phyloP scores from a whole-genome alignment of 2,888 invertebrate genomes.

The Thecophora atra region DNA sequence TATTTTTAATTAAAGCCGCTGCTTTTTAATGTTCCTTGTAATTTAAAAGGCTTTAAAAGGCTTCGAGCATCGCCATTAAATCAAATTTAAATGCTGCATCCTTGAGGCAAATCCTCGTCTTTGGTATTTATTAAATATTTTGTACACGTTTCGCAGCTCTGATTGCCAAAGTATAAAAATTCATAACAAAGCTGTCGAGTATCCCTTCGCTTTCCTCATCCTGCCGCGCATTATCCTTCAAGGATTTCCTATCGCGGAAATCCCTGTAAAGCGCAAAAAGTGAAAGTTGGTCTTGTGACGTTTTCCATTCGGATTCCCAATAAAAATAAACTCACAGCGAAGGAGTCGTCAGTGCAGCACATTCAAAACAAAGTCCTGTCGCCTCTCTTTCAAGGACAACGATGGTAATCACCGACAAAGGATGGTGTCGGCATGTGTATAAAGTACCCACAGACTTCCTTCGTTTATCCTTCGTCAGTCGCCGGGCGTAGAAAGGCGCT shows the following conservation, averaged over 20 bases:
- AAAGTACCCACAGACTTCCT: background rate
- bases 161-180: background rate
- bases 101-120: no score
- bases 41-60: background rate
- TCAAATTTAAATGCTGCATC: no score
- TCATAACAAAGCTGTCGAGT: background rate
- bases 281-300: slow-evolving; percentile 31
- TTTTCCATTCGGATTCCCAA: slow-evolving; percentile 26
- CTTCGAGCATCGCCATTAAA: no score
- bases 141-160: background rate
- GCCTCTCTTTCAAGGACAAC: slow-evolving; percentile 25
- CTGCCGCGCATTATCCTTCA: background rate
- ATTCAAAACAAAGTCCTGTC: background rate
- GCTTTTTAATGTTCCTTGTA: no score
- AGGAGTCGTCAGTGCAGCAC: background rate
- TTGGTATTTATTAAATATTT: background rate
- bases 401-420: background rate
- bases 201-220: background rate
- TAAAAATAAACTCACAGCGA: slow-evolving; percentile 14
- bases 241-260: slow-evolving; percentile 14
- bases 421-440: background rate
- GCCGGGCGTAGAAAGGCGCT: background rate
- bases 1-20: no score
- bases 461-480: background rate
- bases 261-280: slow-evolving; percentile 11